Base-by-base conservation (phyloP, 2,888 invertebrate genomes). In the Lasioglossum leucozonium region DNA sequence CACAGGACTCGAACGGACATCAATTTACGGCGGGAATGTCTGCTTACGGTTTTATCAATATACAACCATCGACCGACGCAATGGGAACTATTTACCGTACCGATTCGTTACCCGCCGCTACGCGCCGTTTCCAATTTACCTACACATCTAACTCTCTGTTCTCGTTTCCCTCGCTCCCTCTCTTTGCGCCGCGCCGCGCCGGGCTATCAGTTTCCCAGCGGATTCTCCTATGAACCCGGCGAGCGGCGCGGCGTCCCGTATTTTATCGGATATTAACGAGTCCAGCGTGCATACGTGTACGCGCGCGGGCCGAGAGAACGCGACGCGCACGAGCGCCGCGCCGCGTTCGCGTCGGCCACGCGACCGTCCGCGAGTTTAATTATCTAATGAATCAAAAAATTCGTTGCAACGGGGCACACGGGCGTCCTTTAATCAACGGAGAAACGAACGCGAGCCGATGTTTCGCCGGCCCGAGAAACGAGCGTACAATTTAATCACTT, bases 21-120 rank as follows among this genome's bases (percentile, higher is more conserved):
- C 89, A 90, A 89, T 89, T 90, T 84, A 84, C 81, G 73, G 44
- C 80, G 85, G 30, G 83, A 77, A 83, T 87, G 85, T 74, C 85
- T 83, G 85, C 82, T 89, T 87, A 89, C 85, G 88, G 83, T 89
- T 85, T 89, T 86, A 82, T 84, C 82, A 73, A 89, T 87, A 82
- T 79, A 73, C 87, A 77, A 79, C 88, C 89, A 85, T 72, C 77
- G 75, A 76, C 71, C 81, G n/a, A 55, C 26, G 44, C 74, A 81
- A 58, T 81, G 75, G 72, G 72, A 76, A 81, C 81, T 75, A 81
- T 85, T 81, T 81, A 81, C 86, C 74, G 72, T 78, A 51, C 72
- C 81, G 62, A 86, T 81, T 85, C 85, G 75, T 81, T 78, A 78
- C 81, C 62, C 81, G 65, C 69, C 18, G n/a, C n/a, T n/a, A n/a